Conservation (phyloP, 2,888 invertebrate species). For the Automeris io region DNA sequence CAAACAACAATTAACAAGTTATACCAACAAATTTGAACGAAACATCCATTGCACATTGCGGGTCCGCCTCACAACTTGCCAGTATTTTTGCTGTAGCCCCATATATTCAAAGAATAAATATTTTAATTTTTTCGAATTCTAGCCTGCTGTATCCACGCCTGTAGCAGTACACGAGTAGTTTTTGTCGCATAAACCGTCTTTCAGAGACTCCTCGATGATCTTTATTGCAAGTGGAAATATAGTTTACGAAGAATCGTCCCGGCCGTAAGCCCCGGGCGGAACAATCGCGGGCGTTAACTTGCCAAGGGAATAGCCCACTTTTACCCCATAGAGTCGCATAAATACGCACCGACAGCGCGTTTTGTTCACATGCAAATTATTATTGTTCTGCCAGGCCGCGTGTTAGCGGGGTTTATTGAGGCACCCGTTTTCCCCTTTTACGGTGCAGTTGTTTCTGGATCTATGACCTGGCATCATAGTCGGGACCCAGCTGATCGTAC, state of each 20-base stretch:
- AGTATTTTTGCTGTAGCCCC: too few relatives aligned
- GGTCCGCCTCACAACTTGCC: too few relatives aligned
- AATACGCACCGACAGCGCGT: conserved; percentile 39
- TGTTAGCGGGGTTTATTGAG: conserved; percentile 47
- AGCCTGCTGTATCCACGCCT: too few relatives aligned
- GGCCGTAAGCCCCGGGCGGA: conserved; percentile 31
- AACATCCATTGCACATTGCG: too few relatives aligned
- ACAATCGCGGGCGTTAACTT: conserved; percentile 22
- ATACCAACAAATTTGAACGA: too few relatives aligned
- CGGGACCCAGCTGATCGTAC: conserved; percentile 10
- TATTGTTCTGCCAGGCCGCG: conserved; percentile 51
- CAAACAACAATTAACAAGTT: too few relatives aligned
- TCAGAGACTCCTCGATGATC: too few relatives aligned
- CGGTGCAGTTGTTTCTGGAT: conserved; percentile 20
- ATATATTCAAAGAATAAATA: too few relatives aligned
- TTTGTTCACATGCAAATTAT: conserved; percentile 58
- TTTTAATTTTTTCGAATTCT: too few relatives aligned
- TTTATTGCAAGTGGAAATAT: conserved; percentile 4
- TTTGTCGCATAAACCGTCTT: too few relatives aligned
- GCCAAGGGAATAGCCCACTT: conserved; percentile 36
- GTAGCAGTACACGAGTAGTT: too few relatives aligned
- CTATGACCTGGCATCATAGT: conserved; percentile 23
- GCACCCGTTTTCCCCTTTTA: conserved; percentile 23
- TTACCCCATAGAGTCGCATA: conserved; percentile 32
- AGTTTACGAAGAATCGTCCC: conserved; percentile 25